phyloP scores from a whole-genome alignment of 1,140 invertebrate species.

The Oryctes rhinoceros region DNA sequence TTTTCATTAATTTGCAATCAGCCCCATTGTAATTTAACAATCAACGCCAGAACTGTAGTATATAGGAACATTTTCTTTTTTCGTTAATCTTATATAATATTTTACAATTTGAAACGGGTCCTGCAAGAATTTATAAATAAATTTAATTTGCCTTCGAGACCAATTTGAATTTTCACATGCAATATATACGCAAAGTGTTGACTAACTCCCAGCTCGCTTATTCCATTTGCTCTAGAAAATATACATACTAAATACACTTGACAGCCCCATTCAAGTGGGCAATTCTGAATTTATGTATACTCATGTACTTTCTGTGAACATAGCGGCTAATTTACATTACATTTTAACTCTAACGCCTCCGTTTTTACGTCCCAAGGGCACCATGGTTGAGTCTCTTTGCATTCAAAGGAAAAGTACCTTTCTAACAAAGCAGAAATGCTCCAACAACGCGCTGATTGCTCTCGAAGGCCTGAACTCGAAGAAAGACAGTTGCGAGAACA shows the following conservation, averaged over 20 bases:
- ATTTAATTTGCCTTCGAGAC: no score
- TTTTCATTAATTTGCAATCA: no score
- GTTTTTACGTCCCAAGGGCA: conserved; percentile 28
- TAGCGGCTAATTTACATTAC: conserved; percentile 1
- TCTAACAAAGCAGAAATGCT: conserved; percentile 9
- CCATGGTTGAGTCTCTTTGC: conserved; percentile 34
- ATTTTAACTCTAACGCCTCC: conserved; percentile 10
- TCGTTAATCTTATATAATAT: no score
- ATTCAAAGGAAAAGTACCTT: conserved; percentile 11
- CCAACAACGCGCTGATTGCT: conserved; percentile 10
- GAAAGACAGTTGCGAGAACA: not conserved
- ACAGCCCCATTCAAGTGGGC: not conserved
- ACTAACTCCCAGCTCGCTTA: no score
- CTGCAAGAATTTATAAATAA: no score
- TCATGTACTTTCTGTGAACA: not conserved
- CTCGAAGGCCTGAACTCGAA: not conserved
- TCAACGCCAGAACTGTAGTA: no score
- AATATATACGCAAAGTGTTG: no score
- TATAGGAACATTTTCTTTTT: no score
- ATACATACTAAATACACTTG: not conserved
- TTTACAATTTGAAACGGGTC: no score
- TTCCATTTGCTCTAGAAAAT: not conserved
- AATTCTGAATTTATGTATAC: not conserved
- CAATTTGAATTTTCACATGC: no score
- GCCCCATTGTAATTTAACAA: no score